A percentile compares a stretch with the other conserved stretches of the same genome.
phyloP scores from a whole-genome alignment of 2,797 vertebrate species.

The Adrianichthys oophorus region DNA sequence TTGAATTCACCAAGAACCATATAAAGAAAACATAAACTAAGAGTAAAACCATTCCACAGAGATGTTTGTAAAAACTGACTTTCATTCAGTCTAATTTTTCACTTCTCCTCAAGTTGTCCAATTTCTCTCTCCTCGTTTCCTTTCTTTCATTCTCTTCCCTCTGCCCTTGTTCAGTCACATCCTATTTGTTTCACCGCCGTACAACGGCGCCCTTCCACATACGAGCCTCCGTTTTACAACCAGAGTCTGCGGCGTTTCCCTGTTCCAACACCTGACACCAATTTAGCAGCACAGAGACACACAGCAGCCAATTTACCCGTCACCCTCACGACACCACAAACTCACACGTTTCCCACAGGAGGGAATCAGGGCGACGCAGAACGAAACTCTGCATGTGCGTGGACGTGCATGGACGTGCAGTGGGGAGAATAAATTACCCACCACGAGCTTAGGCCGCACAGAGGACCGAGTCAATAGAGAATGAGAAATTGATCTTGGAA shows the following conservation, averaged over 20 bases:
- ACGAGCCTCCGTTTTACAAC: slow-evolving; percentile 9
- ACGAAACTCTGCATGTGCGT: slow-evolving; percentile 31
- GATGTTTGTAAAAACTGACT: too few relatives aligned
- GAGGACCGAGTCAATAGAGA: slow-evolving; percentile 55
- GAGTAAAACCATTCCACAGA: too few relatives aligned
- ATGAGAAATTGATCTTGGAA: slow-evolving; percentile 69
- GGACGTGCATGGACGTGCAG: slow-evolving; percentile 15
- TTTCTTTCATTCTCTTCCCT: slow-evolving; percentile 23
- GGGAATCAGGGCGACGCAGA: slow-evolving; percentile 50
- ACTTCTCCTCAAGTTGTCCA: slow-evolving; percentile 2
- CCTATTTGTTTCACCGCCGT: slow-evolving; percentile 56
- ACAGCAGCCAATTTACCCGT: slow-evolving; percentile 45
- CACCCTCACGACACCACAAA: slow-evolving; percentile 22
- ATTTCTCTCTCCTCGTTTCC: slow-evolving; percentile 17
- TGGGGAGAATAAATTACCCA: slow-evolving; percentile 41
- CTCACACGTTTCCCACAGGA: slow-evolving; percentile 29
- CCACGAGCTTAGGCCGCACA: slow-evolving; percentile 17
- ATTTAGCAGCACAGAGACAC: slow-evolving; percentile 28
- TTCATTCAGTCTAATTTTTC: too few relatives aligned
- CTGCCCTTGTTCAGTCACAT: slow-evolving; percentile 71
- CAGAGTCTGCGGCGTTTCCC: slow-evolving; percentile 18
- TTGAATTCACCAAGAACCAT: too few relatives aligned
- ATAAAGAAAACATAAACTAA: too few relatives aligned
- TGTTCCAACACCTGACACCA: slow-evolving; percentile 50
- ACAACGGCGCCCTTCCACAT: neutral